Conservation (phyloP, 2,888 invertebrate species). For the Girardia tigrina region DNA sequence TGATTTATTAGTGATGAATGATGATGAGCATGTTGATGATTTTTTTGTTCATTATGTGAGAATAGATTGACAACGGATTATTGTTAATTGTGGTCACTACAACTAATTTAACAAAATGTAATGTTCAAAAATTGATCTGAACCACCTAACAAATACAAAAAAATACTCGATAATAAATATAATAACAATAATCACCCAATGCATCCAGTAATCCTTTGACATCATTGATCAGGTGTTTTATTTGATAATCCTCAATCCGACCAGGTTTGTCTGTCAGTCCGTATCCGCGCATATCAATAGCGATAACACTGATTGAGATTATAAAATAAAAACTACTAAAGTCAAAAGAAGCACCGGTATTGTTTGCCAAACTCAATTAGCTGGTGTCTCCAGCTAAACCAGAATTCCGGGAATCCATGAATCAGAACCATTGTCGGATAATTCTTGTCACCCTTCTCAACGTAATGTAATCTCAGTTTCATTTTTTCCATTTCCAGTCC, state of each 20-base stretch:
- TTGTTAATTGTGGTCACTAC: no score
- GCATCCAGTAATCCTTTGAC: conserved; percentile 57
- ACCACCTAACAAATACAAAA: no score
- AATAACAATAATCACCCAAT: no score
- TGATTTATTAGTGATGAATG: no score
- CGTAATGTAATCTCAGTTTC: conserved; percentile 59
- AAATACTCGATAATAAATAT: no score
- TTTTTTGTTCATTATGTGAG: no score
- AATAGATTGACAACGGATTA: no score
- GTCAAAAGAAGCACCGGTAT: background rate
- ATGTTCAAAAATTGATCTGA: no score
- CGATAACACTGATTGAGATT: conserved; percentile 60
- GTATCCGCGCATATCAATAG: conserved; percentile 65
- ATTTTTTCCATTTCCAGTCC: background rate
- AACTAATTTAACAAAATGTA: no score
- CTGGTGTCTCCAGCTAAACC: conserved; percentile 65
- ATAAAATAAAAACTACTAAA: no score
- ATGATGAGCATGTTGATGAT: no score
- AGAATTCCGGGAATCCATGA: conserved; percentile 66
- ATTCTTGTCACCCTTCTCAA: conserved; percentile 57
- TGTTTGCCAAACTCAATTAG: conserved; percentile 56
- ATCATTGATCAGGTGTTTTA: conserved; percentile 57
- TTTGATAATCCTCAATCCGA: conserved; percentile 56
- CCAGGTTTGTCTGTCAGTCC: conserved; percentile 64
- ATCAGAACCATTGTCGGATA: conserved; percentile 61